Percentiles rank a stretch among this genome's conserved stretches.
Conservation (phyloP, 1,140 invertebrate genomes). For the Drosophila rufa region DNA sequence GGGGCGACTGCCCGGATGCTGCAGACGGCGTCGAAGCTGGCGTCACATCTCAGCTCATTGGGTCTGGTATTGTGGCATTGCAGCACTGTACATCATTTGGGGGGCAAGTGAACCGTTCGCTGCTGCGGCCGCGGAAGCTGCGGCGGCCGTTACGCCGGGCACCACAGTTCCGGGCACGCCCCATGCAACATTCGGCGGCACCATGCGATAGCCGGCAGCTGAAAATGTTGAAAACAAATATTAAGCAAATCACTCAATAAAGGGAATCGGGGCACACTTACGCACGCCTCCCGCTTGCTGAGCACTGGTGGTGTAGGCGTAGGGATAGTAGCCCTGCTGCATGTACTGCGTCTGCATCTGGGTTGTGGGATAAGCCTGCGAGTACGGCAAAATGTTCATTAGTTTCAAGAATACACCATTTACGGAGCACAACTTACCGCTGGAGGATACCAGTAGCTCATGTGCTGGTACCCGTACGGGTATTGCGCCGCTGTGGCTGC, state of each 20-base stretch:
- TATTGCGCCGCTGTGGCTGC: conserved; percentile 87
- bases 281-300: conserved; percentile 83
- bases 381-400: background rate
- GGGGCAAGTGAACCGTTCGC: conserved; percentile 86
- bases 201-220: conserved; percentile 85
- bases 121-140: conserved; percentile 86
- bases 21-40: conserved; percentile 80
- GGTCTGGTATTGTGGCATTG: conserved; percentile 92
- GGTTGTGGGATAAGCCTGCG: conserved; percentile 84
- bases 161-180: conserved; percentile 86
- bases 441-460: conserved; percentile 92
- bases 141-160: conserved; percentile 86
- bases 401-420: too few relatives aligned
- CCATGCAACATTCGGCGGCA: conserved; percentile 86
- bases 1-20: conserved; percentile 66
- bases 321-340: conserved; percentile 87
- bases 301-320: conserved; percentile 84
- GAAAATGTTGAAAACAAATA: conserved; percentile 37
- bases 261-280: conserved; percentile 35
- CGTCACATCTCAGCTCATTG: conserved; percentile 87
- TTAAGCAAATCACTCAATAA: conserved; percentile 9
- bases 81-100: conserved; percentile 90
- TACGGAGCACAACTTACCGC: conserved; percentile 59
- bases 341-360: conserved; percentile 89
- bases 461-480: conserved; percentile 90